These are phyloP conservation scores for Isichthys henryi DNA, from an alignment of 2,113 vertebrate genomes.

Conservation along the genomic window DNA sequence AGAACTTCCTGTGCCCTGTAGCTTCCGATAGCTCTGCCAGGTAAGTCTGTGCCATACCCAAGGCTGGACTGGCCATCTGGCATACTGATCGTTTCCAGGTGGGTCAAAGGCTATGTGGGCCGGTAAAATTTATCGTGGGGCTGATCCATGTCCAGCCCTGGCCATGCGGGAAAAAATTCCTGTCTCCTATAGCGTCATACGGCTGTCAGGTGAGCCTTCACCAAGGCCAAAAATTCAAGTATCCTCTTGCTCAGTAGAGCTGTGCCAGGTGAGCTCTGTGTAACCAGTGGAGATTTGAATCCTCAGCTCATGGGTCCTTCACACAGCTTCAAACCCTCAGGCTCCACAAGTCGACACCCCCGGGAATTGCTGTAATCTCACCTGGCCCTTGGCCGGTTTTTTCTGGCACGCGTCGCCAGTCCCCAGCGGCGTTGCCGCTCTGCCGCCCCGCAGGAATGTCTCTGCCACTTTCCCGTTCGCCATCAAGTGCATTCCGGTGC, in stretches of 20 bases:
- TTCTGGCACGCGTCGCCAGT: neutral
- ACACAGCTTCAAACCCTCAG: neutral
- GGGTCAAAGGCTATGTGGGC: neutral
- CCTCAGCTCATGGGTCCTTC: neutral
- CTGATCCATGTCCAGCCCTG: neutral
- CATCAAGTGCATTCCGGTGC: neutral
- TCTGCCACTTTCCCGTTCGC: neutral
- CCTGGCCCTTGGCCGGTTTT: neutral
- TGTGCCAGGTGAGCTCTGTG: neutral
- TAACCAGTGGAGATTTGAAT: neutral
- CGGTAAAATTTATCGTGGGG: neutral
- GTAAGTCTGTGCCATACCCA: neutral
- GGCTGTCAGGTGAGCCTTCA: neutral
- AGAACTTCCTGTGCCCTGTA: neutral
- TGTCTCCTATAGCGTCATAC: neutral
- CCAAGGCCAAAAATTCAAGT: neutral
- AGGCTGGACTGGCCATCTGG: neutral
- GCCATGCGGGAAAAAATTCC: neutral
- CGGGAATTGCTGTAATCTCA: neutral
- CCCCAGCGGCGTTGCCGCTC: neutral
- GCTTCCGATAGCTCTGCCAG: neutral
- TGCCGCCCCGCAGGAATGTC: neutral
- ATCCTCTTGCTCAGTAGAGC: neutral
- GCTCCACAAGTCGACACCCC: neutral
- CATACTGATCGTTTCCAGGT: neutral